Evolutionary conservation across 2,888 invertebrate species (phyloP).

Genomic region (Brachynemurus nebulosus): DNA sequence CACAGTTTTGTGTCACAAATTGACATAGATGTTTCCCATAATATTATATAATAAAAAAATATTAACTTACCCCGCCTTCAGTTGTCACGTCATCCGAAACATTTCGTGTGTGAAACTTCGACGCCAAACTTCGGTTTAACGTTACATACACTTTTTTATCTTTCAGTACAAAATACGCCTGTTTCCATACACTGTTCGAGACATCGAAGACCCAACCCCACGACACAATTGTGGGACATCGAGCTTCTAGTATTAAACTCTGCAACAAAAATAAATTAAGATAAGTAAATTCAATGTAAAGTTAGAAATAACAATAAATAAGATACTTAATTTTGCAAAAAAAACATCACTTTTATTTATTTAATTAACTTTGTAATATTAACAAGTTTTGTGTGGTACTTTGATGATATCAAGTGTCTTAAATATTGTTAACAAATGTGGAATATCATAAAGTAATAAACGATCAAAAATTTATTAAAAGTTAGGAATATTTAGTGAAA

Average conservation of each 20-base stretch:
- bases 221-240: conserved; percentile 9
- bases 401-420: no score
- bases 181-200: conserved; percentile 4
- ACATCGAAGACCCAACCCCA: conserved; percentile 9
- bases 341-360: no score
- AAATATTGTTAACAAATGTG: no score
- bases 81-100: neutral
- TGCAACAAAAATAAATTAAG: conserved; percentile 8
- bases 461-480: no score
- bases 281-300: neutral
- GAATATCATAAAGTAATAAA: no score
- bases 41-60: no score
- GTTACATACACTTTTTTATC: conserved; percentile 9
- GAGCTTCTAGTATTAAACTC: conserved; percentile 7
- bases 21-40: neutral
- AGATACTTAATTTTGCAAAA: no score
- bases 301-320: neutral
- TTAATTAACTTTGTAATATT: no score
- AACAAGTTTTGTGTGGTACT: no score
- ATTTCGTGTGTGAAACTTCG: conserved; percentile 6
- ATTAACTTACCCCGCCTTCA: conserved; percentile 6
- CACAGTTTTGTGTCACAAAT: neutral
- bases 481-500: no score
- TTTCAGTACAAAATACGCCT: conserved; percentile 8
- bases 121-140: conserved; percentile 7